Evolutionary conservation across 2,888 invertebrate species (phyloP), one percentile per base, ranked within the genome.

Genomic region (Gnatocerus cornutus): DNA sequence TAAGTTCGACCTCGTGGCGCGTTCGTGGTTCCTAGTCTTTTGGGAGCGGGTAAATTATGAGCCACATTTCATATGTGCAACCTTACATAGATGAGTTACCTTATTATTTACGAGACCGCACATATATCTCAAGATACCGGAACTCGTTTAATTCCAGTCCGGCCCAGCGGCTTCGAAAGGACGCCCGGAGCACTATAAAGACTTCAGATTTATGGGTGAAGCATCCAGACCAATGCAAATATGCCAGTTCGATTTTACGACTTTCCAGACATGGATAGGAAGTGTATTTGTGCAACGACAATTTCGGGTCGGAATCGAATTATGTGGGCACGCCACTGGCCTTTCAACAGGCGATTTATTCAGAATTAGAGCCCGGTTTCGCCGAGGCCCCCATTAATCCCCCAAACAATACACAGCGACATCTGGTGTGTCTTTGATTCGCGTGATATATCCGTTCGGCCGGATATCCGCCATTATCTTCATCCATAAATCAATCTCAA

Each of bases 91-190:
- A 74, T 73, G 76, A 77, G 74, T 76, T 76, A 74, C 75, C 74
- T 77, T 75, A 74, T 76, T 77, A 76, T 75, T 76, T 75, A 76
- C 69, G 75, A 67, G 76, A 68, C 71, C 74, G 75, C 75, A 76
- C 77, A 76, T 78, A 77, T 75, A 78, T 79, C 76, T 78, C 74
- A 75, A 78, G 76, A 76, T 74, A 77, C 78, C 77, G 78, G 78
- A 79, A 77, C 73, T 74, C 77, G 74, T 77, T 80, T 80, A 80
- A 80, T 79, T 78, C 73, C 76, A 73, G 74, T 76, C 73, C 78
- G 72, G 77, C 72, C 74, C 75, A 77, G 73, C 75, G 78, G 75
- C 75, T 79, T 69, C 77, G 78, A 79, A 79, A 79, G 76, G 75
- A 73, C 74, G 69, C 74, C 75, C 71, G 71, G 69, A 73, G 73